phyloP scores from a whole-genome alignment of 1,140 invertebrate species.

The Drosophila mayri region DNA sequence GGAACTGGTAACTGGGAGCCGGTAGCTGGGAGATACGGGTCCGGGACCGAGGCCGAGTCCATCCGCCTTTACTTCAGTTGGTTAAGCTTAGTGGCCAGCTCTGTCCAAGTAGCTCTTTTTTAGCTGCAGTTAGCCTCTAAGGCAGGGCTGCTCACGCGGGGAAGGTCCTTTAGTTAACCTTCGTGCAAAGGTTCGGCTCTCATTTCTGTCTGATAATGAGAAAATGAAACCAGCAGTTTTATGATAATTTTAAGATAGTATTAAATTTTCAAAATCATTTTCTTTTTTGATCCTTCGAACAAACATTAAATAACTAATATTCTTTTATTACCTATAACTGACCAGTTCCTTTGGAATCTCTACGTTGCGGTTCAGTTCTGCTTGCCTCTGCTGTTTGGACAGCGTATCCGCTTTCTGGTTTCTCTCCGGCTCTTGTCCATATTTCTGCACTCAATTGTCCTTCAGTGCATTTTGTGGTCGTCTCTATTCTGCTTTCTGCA shows the following conservation, averaged over 20 bases:
- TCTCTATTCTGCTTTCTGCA: slow-evolving; percentile 28
- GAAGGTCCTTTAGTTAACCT: not conserved
- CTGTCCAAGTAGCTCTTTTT: not conserved
- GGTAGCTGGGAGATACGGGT: slow-evolving; percentile 8
- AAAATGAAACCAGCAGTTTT: not conserved
- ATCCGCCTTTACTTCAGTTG: slow-evolving; percentile 10
- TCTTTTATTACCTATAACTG: not conserved
- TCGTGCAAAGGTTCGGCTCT: not conserved
- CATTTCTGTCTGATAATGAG: not conserved
- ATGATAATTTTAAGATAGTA: not conserved
- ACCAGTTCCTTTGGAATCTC: not conserved
- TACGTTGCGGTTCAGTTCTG: slow-evolving; percentile 18
- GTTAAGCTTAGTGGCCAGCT: slow-evolving; percentile 44
- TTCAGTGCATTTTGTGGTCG: slow-evolving; percentile 74
- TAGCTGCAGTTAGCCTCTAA: not conserved
- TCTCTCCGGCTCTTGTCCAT: slow-evolving; percentile 65
- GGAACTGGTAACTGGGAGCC: not conserved
- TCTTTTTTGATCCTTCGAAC: not conserved
- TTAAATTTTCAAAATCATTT: not conserved
- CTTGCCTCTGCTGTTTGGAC: slow-evolving; percentile 55
- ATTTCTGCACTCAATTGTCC: slow-evolving; percentile 82
- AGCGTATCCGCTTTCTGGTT: slow-evolving; percentile 60
- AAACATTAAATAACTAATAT: not conserved
- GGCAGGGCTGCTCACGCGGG: not conserved
- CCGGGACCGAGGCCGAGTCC: slow-evolving; percentile 21